Evolutionary conservation across 2,797 vertebrate species (phyloP).

Genomic region (Fistularia commersonii): DNA sequence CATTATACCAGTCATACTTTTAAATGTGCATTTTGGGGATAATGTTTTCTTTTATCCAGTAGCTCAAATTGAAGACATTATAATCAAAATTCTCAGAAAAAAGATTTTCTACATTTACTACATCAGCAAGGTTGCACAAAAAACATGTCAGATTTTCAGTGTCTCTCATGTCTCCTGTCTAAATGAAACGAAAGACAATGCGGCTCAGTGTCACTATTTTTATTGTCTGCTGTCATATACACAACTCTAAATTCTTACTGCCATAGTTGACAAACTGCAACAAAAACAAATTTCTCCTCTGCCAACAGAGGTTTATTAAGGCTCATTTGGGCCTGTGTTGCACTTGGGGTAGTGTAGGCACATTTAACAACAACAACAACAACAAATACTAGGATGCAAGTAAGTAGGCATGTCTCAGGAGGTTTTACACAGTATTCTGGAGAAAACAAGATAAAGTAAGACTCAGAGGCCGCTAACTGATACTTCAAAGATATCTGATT

Average conservation of each 20-base stretch:
- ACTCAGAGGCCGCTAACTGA: no score
- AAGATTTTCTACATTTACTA: no score
- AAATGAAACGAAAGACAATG: constrained; percentile 3
- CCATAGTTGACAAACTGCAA: constrained; percentile 28
- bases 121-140: no score
- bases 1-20: no score
- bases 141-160: no score
- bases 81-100: no score
- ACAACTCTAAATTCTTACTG: constrained; percentile 59
- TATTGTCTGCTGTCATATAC: constrained; percentile 68
- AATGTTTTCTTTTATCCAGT: no score
- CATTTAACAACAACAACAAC: constrained; percentile 20
- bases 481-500: no score
- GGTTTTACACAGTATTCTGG: constrained; percentile 40
- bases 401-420: constrained; percentile 41
- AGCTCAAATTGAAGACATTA: no score
- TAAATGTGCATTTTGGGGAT: no score
- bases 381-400: constrained; percentile 30
- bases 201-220: constrained; percentile 48
- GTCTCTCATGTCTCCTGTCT: no score
- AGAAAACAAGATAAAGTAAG: constrained; percentile 50
- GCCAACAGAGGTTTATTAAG: constrained; percentile 54
- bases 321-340: constrained; percentile 56
- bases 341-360: constrained; percentile 70
- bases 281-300: constrained; percentile 54